Conservation (phyloP, 2,888 invertebrate genomes). For the Ennomos fuscantarius region DNA sequence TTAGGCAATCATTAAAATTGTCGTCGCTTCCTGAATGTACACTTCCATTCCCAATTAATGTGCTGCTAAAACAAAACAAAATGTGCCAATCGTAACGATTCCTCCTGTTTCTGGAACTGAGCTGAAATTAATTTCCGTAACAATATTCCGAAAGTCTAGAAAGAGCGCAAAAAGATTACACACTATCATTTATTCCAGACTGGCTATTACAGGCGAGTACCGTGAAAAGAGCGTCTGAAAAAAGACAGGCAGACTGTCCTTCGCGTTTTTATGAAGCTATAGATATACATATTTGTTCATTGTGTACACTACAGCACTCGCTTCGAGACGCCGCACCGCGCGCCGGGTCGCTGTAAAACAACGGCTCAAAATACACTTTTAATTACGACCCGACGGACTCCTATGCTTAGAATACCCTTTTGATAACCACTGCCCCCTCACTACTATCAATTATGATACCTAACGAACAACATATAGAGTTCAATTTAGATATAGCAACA, state of each 20-base stretch:
- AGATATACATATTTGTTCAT: constrained; percentile 56
- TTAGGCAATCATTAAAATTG: constrained; percentile 18
- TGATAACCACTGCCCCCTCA: constrained; percentile 52
- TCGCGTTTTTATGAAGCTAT: constrained; percentile 48
- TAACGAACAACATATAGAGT: constrained; percentile 41
- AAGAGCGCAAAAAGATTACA: constrained; percentile 5
- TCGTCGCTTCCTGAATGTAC: constrained; percentile 19
- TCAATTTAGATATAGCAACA: constrained; percentile 29
- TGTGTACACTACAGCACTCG: constrained; percentile 53
- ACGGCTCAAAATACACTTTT: constrained; percentile 67
- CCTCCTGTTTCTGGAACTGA: background rate
- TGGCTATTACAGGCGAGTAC: constrained; percentile 27
- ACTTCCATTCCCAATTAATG: constrained; percentile 30
- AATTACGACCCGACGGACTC: constrained; percentile 63
- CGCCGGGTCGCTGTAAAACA: constrained; percentile 61
- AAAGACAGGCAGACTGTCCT: constrained; percentile 56
- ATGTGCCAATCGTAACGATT: constrained; percentile 5
- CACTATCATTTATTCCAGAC: constrained; percentile 24
- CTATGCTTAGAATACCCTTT: constrained; percentile 64
- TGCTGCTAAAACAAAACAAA: constrained; percentile 7
- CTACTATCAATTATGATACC: constrained; percentile 49
- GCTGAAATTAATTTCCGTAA: constrained; percentile 8
- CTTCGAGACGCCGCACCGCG: constrained; percentile 53
- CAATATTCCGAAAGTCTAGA: background rate
- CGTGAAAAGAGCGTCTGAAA: constrained; percentile 42